Evolutionary conservation across 1,140 invertebrate species (phyloP), one percentile per base, ranked within the genome.

Genomic region (Dendroctonus valens): DNA sequence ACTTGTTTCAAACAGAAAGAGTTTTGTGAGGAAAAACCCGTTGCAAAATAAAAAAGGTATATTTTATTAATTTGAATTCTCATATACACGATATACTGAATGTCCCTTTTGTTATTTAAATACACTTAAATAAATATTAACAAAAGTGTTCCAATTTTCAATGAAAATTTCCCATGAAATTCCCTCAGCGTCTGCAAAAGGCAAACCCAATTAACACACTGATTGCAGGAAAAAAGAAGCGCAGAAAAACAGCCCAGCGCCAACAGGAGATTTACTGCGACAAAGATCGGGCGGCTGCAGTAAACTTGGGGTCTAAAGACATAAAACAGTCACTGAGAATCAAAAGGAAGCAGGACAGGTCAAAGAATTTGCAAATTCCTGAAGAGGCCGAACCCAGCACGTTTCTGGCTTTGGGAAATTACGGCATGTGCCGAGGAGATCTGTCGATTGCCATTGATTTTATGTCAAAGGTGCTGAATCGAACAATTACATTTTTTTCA

Each of bases 261-360:
- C 72, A 76, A 26, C 86, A 90, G 70, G 92, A 94, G 74, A 78
- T 91, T 9, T 95, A 94, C 74, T 94, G 91, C 7, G 93, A 95
- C 76, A 95, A 94, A 74, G 93, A 94, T 76, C 79, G 93, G 7
- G 93, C 93, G 0, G 92, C 93, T 0, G 92, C 92, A 1, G 92
- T 94, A 5, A 91, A 91, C 70, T 85, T 93, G 83, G 91, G 91
- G 0, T 82, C 65, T 81, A 86, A 51, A 55, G 92, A 95, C 75
- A 94, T 94, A 41, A 94, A 94, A 73, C 87, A 89, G 65, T 91
- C 89, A 26, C 79, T 94, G 54, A 91, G 87, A 73, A 84, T 91
- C 64, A 94, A 94, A 73, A 84, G 89, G 59, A 85, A 88, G 59
- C 86, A 90, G 65, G 91, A 94, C 73, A 83, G 90, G 14, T 90